Conservation (phyloP, 2,113 vertebrate genomes). For the Eira barbara region DNA sequence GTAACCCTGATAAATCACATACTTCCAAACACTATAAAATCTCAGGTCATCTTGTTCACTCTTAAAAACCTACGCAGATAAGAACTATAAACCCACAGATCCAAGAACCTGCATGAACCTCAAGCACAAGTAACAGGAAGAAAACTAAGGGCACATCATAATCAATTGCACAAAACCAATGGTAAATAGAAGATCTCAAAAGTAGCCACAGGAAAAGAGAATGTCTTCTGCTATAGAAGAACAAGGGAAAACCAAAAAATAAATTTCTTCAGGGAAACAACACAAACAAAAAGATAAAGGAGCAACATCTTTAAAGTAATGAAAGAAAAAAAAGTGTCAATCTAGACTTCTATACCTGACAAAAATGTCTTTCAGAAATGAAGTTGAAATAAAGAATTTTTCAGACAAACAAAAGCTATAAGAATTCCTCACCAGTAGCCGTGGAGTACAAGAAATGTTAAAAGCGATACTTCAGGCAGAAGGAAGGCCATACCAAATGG, state of each 20-base stretch:
- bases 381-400: not conserved
- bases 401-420: not conserved
- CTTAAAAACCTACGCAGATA: not conserved
- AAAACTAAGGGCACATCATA: not conserved
- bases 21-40: not conserved
- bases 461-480: not conserved
- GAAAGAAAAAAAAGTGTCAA: not conserved
- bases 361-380: not conserved
- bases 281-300: not conserved
- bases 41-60: not conserved
- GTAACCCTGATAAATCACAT: not conserved
- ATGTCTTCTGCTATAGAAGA: not conserved
- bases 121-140: constrained; percentile 17
- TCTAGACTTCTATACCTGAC: constrained; percentile 4
- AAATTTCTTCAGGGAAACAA: constrained; percentile 11
- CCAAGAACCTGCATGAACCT: not conserved
- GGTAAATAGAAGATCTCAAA: not conserved
- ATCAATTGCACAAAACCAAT: not conserved
- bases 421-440: not conserved
- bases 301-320: not conserved
- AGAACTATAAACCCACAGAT: not conserved
- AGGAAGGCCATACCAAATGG: not conserved
- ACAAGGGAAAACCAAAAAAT: not conserved
- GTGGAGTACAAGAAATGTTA: not conserved
- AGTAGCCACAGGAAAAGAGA: not conserved